Evolutionary conservation across 2,888 invertebrate genomes (phyloP).

Genomic region (Trachelus iudaicus): DNA sequence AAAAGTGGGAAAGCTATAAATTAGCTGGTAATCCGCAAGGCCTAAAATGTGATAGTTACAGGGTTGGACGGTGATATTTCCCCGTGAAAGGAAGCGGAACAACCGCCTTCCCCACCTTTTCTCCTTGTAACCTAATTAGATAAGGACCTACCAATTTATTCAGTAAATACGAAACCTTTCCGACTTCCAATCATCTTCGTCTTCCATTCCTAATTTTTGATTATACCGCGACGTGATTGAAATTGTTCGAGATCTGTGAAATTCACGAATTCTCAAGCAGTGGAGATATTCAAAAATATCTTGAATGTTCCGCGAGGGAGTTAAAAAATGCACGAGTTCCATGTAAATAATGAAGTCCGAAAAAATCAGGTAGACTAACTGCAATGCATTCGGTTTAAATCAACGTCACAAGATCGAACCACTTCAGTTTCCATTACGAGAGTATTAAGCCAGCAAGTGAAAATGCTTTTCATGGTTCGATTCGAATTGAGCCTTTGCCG

Average conservation of each 20-base stretch:
- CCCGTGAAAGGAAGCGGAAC: neutral
- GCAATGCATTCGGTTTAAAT: neutral
- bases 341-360: neutral
- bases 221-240: neutral
- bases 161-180: constrained; percentile 2
- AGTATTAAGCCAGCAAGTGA: neutral
- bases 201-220: neutral
- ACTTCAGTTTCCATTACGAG: neutral
- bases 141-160: constrained; percentile 18
- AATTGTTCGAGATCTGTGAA: neutral
- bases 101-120: neutral
- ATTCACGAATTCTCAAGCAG: neutral
- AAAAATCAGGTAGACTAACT: neutral
- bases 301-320: neutral
- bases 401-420: neutral
- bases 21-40: constrained; percentile 14
- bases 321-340: neutral
- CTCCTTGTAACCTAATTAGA: constrained; percentile 19
- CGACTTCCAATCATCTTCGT: neutral
- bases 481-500: neutral
- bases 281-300: neutral
- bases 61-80: neutral
- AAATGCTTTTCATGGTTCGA: neutral
- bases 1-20: constrained; percentile 10
- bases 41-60: constrained; percentile 12